Evolutionary conservation across 2,888 invertebrate genomes (phyloP).

Genomic region (Rhagonycha fulva): DNA sequence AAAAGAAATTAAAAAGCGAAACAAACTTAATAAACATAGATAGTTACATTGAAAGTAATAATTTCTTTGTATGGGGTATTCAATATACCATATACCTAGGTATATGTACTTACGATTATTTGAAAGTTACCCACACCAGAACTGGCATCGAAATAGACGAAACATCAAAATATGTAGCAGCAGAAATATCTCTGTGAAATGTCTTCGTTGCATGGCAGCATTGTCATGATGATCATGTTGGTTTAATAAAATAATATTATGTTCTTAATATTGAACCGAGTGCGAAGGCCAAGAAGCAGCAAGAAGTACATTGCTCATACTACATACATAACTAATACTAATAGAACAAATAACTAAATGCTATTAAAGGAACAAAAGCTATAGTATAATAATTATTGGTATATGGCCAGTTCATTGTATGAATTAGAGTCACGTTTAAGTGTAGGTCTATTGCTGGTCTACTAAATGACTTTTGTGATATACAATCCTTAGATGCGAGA

Average conservation of each 20-base stretch:
- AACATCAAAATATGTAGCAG: neutral
- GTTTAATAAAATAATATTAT: neutral
- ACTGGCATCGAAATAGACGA: neutral
- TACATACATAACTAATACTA: neutral
- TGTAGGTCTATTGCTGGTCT: slow-evolving; percentile 28
- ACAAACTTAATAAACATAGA: too few species aligned
- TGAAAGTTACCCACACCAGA: neutral
- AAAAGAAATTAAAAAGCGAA: too few species aligned
- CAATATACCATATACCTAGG: too few species aligned
- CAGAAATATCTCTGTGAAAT: neutral
- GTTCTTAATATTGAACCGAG: neutral
- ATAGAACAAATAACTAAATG: neutral
- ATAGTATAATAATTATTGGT: neutral
- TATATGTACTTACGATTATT: too few species aligned
- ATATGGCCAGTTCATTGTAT: neutral
- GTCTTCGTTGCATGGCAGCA: neutral
- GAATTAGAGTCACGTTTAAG: neutral
- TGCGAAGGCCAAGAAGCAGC: neutral
- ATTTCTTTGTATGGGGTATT: too few species aligned
- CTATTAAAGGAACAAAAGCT: neutral
- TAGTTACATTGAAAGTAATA: too few species aligned
- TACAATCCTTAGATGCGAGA: slow-evolving; percentile 40
- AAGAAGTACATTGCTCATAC: too few species aligned
- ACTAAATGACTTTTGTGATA: slow-evolving; percentile 38
- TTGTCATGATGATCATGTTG: neutral